These are phyloP conservation scores for Vesta saturnalis DNA, from an alignment of 2,888 invertebrate species.

Conservation along the genomic window DNA sequence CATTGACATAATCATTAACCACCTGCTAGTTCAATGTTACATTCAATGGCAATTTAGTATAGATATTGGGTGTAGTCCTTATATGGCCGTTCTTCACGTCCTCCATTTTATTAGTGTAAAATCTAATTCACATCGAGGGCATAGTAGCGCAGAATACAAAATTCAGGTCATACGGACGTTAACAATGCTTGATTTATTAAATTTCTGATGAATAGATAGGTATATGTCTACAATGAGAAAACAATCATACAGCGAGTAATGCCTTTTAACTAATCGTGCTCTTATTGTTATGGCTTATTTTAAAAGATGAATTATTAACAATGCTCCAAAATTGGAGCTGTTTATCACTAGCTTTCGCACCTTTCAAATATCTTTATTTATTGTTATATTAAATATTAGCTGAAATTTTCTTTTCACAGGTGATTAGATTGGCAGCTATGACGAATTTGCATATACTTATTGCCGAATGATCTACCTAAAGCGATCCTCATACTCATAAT, in stretches of 20 bases:
- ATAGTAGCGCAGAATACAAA: neutral
- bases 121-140: slow-evolving; percentile 10
- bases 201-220: slow-evolving; percentile 5
- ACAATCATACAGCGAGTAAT: slow-evolving; percentile 1
- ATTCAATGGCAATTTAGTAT: neutral
- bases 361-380: neutral
- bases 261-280: slow-evolving; percentile 1
- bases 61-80: slow-evolving; percentile 6
- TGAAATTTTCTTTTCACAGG: neutral
- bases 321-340: slow-evolving; percentile 2
- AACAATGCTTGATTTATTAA: slow-evolving; percentile 12
- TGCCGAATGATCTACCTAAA: neutral
- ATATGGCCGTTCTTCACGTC: neutral
- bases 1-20: slow-evolving; percentile 14
- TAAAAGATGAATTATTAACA: slow-evolving; percentile 6
- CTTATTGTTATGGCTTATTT: slow-evolving; percentile 1
- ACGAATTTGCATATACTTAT: neutral
- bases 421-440: neutral
- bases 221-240: slow-evolving; percentile 4
- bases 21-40: neutral
- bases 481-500: neutral
- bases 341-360: neutral
- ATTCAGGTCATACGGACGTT: slow-evolving; percentile 4
- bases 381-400: neutral
- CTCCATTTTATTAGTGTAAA: neutral